Evolutionary conservation across 2,113 vertebrate genomes (phyloP).

Genomic region (Progne subis): DNA sequence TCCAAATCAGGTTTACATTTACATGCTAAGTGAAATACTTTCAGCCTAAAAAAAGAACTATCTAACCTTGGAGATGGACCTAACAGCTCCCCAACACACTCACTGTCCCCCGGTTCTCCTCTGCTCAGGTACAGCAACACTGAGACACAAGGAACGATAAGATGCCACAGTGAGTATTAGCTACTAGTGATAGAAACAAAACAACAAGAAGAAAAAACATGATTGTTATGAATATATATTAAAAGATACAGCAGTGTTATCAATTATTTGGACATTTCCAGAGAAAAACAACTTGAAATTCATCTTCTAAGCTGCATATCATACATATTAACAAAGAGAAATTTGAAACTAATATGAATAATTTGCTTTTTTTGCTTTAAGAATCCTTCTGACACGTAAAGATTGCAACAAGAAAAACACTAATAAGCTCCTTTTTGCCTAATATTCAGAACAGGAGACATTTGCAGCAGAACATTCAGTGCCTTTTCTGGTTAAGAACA

Average conservation of each 20-base stretch:
- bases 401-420: neutral
- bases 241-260: neutral
- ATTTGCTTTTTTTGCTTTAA: constrained; percentile 44
- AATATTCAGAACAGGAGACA: neutral
- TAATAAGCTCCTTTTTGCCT: neutral
- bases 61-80: neutral
- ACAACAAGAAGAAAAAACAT: neutral
- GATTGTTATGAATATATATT: neutral
- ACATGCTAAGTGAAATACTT: neutral
- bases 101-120: neutral
- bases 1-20: neutral
- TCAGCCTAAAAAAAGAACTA: neutral
- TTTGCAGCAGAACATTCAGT: neutral
- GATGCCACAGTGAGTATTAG: too few relatives aligned
- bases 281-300: constrained; percentile 47
- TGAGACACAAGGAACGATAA: neutral
- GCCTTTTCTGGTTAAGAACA: neutral
- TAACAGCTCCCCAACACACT: neutral
- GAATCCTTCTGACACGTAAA: neutral
- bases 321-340: constrained; percentile 55
- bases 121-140: neutral
- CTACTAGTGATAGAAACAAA: neutral
- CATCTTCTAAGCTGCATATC: constrained; percentile 19
- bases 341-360: constrained; percentile 55
- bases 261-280: constrained; percentile 55